Conservation (phyloP, 2,113 vertebrate genomes). For the Passer montanus region DNA sequence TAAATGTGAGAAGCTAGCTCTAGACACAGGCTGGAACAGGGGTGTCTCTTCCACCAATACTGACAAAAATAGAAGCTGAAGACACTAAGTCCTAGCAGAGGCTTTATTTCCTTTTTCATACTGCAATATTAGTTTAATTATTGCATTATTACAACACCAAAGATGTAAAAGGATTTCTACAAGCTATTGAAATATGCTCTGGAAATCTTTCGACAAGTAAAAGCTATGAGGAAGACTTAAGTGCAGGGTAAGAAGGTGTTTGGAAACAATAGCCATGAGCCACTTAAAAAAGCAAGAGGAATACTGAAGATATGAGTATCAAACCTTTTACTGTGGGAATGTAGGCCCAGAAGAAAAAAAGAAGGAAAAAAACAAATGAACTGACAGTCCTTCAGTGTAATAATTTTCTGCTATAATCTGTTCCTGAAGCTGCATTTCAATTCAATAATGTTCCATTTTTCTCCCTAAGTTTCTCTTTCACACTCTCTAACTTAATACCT, state of each 20-base stretch:
- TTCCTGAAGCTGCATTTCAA: neutral
- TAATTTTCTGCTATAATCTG: neutral
- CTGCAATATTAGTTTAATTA: neutral
- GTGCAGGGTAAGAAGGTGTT: neutral
- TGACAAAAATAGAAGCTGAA: neutral
- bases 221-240: neutral
- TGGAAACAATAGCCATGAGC: neutral
- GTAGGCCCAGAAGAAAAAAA: neutral
- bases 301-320: neutral
- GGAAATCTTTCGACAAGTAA: neutral
- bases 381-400: neutral
- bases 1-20: neutral
- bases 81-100: neutral
- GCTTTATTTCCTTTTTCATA: neutral
- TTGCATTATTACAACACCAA: neutral
- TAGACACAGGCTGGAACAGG: neutral
- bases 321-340: neutral
- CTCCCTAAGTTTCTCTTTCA: neutral
- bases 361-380: neutral
- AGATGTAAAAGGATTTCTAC: neutral
- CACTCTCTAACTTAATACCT: neutral
- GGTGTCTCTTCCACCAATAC: neutral
- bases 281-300: neutral
- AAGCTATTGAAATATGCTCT: neutral
- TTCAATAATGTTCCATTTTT: neutral